These are phyloP conservation scores for Epinephelus malabaricus DNA, from an alignment of 2,797 vertebrate species.

Conservation along the genomic window DNA sequence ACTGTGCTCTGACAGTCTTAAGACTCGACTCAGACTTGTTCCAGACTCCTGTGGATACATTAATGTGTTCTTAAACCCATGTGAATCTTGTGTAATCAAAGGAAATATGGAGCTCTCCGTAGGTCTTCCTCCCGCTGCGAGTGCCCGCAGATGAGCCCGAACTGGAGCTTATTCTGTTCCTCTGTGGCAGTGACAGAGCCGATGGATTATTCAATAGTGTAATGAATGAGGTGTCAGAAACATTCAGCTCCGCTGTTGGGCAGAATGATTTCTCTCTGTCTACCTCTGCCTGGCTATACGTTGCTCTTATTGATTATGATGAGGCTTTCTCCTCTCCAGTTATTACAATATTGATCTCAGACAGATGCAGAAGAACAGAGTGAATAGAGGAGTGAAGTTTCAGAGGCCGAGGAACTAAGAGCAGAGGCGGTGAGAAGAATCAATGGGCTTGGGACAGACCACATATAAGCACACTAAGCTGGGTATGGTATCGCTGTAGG, in stretches of 20 bases:
- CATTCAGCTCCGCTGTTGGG: slow-evolving; percentile 75
- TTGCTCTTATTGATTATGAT: slow-evolving; percentile 84
- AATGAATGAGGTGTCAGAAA: slow-evolving; percentile 85
- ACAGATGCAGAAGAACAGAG: slow-evolving; percentile 65
- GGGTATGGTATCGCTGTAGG: slow-evolving; percentile 11
- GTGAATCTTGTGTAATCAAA: slow-evolving; percentile 52
- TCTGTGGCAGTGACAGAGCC: slow-evolving; percentile 69
- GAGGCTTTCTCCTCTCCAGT: slow-evolving; percentile 79
- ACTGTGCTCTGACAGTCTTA: slow-evolving; percentile 6
- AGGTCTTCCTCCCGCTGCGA: slow-evolving; percentile 48
- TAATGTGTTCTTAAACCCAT: slow-evolving; percentile 35
- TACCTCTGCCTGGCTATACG: slow-evolving; percentile 72
- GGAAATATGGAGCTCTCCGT: slow-evolving; percentile 45
- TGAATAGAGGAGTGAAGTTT: slow-evolving; percentile 54
- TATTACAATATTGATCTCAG: slow-evolving; percentile 85
- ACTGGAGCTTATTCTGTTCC: slow-evolving; percentile 59
- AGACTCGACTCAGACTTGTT: slow-evolving; percentile 10
- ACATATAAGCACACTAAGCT: slow-evolving; percentile 29
- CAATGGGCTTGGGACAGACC: slow-evolving; percentile 33
- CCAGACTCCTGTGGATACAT: slow-evolving; percentile 26
- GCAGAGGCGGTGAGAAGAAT: slow-evolving; percentile 27
- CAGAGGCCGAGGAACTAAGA: slow-evolving; percentile 38
- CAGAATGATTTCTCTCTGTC: slow-evolving; percentile 81
- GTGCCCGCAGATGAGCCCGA: slow-evolving; percentile 57
- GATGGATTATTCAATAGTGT: slow-evolving; percentile 83